Evolutionary conservation across 2,888 invertebrate species (phyloP), one percentile per base, ranked within the genome.

Genomic region (Oligia latruncula): DNA sequence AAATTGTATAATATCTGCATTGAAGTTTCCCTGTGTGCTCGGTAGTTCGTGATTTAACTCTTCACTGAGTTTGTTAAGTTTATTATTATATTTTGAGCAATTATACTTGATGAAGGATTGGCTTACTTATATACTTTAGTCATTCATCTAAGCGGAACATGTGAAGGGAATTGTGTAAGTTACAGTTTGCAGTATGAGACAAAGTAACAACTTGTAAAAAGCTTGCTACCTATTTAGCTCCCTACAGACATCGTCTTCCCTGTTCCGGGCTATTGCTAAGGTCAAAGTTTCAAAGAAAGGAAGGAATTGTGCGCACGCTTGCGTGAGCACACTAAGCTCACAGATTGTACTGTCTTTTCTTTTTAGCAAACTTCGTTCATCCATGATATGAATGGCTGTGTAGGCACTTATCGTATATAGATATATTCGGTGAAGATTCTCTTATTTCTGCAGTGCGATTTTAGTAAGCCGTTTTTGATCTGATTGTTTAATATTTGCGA

Each of bases 261-360:
- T 67, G 6, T 77, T 71, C 77, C 67, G 29, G 17, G 11, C 64
- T 77, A 77, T 68, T 67, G 62, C 77, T 70, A n/a, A 68, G 72
- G 68, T 83, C 60, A 83, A 78, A 77, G 87, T 87, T 87, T 78
- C 35, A 83, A 83, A 83, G 78, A 83, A 70, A 87, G 70, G 84
- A 87, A 77, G 46, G 72, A 70, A 78, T 58, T 66, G 46, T 52
- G 49, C 62, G 40, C 60, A 70, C 60, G 84, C 72, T 73, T 84
- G 29, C 60, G 58, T 70, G 83, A 70, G 46, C 79, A 71, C 46
- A 5, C 68, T 55, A 65, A 83, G 46, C 79, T 84, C 66, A 83
- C 55, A 17, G 29, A 8, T 43, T 67, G 71, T 82, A 64, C 62
- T 64, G 43, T 58, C 35, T 68, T 77, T 83, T 87, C 67, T 87